Evolutionary conservation across 2,888 invertebrate genomes (phyloP), one percentile per base, ranked within the genome.

Genomic region (Temnothorax unifasciatus): DNA sequence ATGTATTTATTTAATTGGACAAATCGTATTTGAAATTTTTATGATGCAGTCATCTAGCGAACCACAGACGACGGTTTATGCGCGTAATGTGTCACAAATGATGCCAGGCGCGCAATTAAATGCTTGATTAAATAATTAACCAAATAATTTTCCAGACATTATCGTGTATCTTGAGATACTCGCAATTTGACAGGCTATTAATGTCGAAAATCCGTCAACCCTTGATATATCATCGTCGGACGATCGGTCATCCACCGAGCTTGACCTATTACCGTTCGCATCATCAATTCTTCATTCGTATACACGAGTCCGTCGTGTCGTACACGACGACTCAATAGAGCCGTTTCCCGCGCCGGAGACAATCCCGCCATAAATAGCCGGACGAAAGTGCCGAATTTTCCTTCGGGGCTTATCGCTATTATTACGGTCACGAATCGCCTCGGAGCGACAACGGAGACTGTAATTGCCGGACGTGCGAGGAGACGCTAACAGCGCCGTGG

Each of bases 401-500:
- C 82, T 54, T 68, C 61, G 21, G 88, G 86, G 85, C 76, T 83
- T 85, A 71, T 85, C 84, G 90, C 81, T 83, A 79, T 84, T 84
- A 86, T 87, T 89, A 86, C 82, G 81, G 86, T 86, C 87, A 88
- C 89, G 88, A 88, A 83, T 88, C 85, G 87, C 87, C 91, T 86
- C 57, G 81, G n/a, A 69, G 89, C 87, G 89, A 89, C 89, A 88
- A 89, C 90, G 88, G 89, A 87, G 89, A 87, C 84, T 83, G 89
- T 92, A 91, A 92, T 92, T 91, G 88, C 86, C 68, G 71, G 86
- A 88, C 89, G 85, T 86, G 75, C 77, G 82, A 29, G 64, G 64
- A 88, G 84, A 74, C 34, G 59, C 85, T 92, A 89, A 91, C 88
- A 84, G 85, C 83, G 85, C 76, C 85, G 77, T 86, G 85, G 84